Evolutionary conservation across 1,140 invertebrate species (phyloP), one percentile per base, ranked within the genome.

Genomic region (Cardiocondyla obscurior): DNA sequence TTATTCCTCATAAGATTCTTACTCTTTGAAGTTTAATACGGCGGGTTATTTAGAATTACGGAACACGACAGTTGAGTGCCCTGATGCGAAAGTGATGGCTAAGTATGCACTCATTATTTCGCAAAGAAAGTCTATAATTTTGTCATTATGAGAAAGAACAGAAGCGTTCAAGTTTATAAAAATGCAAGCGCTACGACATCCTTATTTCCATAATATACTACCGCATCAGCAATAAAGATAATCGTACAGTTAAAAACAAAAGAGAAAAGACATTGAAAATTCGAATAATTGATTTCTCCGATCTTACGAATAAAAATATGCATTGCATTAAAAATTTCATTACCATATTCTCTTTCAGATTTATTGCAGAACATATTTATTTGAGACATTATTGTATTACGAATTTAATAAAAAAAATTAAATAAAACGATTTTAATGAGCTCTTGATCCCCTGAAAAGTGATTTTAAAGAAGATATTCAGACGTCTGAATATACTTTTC

Each of bases 111-210:
- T 81, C 69, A 73, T 84, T 82, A 84, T 84, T 72, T 84, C 22
- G 77, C 65, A 64, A 81, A 60, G 70, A 76, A 76, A 62, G 81
- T 67, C 81, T 82, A 85, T 83, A 67, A 85, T 82, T 82, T 85
- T 39, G 39, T 69, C 81, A 83, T 85, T 77, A 67, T 69, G 69
- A 60, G 67, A 62, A 51, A 49, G 53, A 85, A 82, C 58, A 60
- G 64, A 74, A 74, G 60, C 55, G 60, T 60, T 74, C 28, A 44
- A 44, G 79, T 58, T 72, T 67, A 70, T 46, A 72, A 81, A 81
- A 81, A 81, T 81, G 65, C 79, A 58, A 69, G 51, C 65, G 76
- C 53, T 51, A 36, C 28, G 67, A 46, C 62, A 60, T 22, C 53
- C 39, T 28, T 28, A 72, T 81, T 81, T 70, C 69, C 79, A 73